A percentile compares a stretch with the other conserved stretches of the same genome.
These are phyloP conservation scores for Drosophila longiperda DNA, from an alignment of 2,888 invertebrate genomes.

Conservation along the genomic window DNA sequence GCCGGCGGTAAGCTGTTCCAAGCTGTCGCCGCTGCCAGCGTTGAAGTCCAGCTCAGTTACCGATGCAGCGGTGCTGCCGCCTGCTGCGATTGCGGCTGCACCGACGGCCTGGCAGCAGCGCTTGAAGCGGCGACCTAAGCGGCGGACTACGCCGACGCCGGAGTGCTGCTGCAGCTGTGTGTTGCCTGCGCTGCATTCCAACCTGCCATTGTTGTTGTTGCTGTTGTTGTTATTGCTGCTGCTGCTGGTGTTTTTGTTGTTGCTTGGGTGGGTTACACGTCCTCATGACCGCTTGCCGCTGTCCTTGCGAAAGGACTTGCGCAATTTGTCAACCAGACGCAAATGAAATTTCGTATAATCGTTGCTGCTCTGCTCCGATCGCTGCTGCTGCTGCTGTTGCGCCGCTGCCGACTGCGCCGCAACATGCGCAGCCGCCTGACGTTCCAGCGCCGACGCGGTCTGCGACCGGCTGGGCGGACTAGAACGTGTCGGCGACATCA, in stretches of 20 bases:
- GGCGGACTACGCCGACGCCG: conserved; percentile 62
- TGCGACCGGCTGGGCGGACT: conserved; percentile 86
- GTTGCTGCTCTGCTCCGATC: conserved; percentile 84
- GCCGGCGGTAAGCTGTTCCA: conserved; percentile 61
- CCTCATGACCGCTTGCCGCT: conserved; percentile 83
- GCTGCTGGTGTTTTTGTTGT: conserved; percentile 17
- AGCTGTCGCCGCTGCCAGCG: conserved; percentile 46
- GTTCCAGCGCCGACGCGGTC: conserved; percentile 61
- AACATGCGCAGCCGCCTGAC: conserved; percentile 62
- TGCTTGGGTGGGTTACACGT: conserved; percentile 47
- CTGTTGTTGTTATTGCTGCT: conserved; percentile 15
- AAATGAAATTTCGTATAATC: conserved; percentile 91
- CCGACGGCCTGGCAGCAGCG: conserved; percentile 70
- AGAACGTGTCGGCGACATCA: conserved; percentile 87
- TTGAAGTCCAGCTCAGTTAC: conserved; percentile 30
- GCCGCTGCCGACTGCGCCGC: conserved; percentile 69
- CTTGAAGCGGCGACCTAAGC: conserved; percentile 76
- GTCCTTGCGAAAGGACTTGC: conserved; percentile 87
- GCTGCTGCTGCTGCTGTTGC: conserved; percentile 37
- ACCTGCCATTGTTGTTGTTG: conserved; percentile 18
- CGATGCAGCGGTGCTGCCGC: background rate
- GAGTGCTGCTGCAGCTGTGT: conserved; percentile 13
- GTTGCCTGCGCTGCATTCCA: conserved; percentile 21
- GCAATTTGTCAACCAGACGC: conserved; percentile 89
- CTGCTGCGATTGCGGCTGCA: conserved; percentile 26